Evolutionary conservation across 2,797 vertebrate genomes (phyloP).

Genomic region (Periophthalmus magnuspinnatus): DNA sequence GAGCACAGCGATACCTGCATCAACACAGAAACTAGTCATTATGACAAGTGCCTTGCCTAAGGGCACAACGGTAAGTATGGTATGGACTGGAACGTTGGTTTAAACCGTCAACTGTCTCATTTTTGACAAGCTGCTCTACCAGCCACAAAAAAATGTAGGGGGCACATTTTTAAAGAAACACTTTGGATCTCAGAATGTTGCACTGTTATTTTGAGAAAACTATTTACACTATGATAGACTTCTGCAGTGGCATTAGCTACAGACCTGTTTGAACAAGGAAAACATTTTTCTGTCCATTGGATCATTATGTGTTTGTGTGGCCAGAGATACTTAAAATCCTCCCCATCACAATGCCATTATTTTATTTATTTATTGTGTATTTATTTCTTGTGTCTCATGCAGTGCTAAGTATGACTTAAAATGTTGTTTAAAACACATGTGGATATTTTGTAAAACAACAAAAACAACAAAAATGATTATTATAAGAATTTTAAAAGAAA

Average conservation of each 20-base stretch:
- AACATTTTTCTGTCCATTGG: neutral
- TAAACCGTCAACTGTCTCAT: neutral
- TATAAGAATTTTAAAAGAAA: too few relatives aligned
- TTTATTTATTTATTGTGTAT: too few relatives aligned
- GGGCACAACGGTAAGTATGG: neutral
- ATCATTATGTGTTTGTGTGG: neutral
- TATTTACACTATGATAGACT: neutral
- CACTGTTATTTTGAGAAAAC: neutral
- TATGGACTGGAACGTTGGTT: neutral
- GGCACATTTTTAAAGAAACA: neutral
- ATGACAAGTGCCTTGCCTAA: neutral
- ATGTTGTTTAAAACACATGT: neutral
- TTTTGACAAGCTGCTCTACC: neutral
- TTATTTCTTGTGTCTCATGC: neutral
- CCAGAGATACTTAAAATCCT: too few relatives aligned
- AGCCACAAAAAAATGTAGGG: neutral
- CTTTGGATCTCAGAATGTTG: neutral
- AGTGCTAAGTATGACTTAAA: neutral
- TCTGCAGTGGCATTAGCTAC: neutral
- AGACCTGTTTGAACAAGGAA: neutral
- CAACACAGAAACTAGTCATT: conserved; percentile 2
- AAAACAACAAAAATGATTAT: too few relatives aligned
- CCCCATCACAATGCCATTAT: too few relatives aligned
- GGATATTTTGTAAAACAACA: too few relatives aligned
- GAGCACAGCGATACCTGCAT: conserved; percentile 89